Conservation (phyloP, 64 coral and sea anemone species). For the Trachythela sp. region DNA sequence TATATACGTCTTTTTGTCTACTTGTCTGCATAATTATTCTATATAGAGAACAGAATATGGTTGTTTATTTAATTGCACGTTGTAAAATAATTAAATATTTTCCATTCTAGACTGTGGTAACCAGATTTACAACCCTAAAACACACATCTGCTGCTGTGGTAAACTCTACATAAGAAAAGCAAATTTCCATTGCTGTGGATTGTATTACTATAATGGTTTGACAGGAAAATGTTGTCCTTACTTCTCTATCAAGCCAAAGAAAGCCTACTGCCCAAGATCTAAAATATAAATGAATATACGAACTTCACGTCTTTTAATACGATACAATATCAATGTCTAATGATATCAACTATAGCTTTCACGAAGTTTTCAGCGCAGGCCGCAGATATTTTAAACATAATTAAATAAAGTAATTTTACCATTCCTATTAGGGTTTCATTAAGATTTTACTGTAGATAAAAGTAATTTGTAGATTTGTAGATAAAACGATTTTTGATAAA, state of each 20-base stretch:
- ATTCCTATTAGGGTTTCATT: neutral
- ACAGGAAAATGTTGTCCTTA: neutral
- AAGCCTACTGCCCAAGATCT: neutral
- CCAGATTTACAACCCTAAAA: neutral
- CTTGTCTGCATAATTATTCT: too few species aligned
- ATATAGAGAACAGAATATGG: too few species aligned
- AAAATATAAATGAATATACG: neutral
- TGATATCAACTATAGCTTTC: neutral
- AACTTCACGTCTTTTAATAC: neutral
- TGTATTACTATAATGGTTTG: neutral
- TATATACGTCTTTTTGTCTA: too few species aligned
- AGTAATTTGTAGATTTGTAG: neutral
- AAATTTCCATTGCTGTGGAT: neutral
- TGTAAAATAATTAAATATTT: neutral
- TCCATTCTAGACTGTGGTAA: neutral
- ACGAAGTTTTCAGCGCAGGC: neutral
- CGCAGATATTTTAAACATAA: neutral
- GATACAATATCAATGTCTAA: neutral
- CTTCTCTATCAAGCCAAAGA: neutral
- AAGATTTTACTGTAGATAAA: neutral
- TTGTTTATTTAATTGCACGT: too few species aligned
- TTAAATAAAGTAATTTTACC: neutral
- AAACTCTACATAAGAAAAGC: neutral
- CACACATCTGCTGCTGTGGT: slow-evolving; percentile 5
- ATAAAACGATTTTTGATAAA: neutral